phyloP scores from a whole-genome alignment of 2,888 invertebrate genomes.

The Nemapogon koenigi region DNA sequence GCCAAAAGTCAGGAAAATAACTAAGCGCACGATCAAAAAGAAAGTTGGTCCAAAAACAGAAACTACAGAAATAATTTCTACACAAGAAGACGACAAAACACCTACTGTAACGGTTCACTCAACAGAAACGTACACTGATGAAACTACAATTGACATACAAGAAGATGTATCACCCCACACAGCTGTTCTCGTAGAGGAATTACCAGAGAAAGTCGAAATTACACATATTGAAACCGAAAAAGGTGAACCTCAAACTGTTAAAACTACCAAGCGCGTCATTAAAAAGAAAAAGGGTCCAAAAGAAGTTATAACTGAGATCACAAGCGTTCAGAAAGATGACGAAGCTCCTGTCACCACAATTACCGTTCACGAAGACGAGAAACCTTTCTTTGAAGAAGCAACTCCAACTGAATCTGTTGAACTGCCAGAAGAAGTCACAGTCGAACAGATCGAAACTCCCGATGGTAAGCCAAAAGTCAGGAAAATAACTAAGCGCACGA shows the following conservation, averaged over 20 bases:
- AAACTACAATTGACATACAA: slow-evolving; percentile 14
- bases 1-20: slow-evolving; percentile 10
- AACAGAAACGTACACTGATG: slow-evolving; percentile 25
- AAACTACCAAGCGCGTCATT: slow-evolving; percentile 25
- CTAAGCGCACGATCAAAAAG: slow-evolving; percentile 28
- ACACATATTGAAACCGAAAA: slow-evolving; percentile 22
- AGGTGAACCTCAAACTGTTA: slow-evolving; percentile 16
- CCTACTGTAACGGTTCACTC: slow-evolving; percentile 34
- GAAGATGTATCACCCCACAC: slow-evolving; percentile 11
- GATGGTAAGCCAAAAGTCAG: slow-evolving; percentile 21
- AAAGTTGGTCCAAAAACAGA: slow-evolving; percentile 27
- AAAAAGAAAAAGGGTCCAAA: slow-evolving; percentile 26
- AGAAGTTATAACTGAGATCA: slow-evolving; percentile 33
- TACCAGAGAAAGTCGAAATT: slow-evolving; percentile 34
- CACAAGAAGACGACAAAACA: slow-evolving; percentile 44
- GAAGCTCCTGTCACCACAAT: slow-evolving; percentile 21
- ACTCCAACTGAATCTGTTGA: slow-evolving; percentile 8
- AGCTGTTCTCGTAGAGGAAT: slow-evolving; percentile 25
- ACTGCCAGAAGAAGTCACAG: slow-evolving; percentile 21
- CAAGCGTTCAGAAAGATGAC: slow-evolving; percentile 27
- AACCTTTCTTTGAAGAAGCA: slow-evolving; percentile 12
- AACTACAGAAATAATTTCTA: slow-evolving; percentile 45
- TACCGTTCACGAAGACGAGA: slow-evolving; percentile 18
- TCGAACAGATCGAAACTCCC: slow-evolving; percentile 27
- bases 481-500: slow-evolving; percentile 20